These are phyloP conservation scores for Perodicticus potto DNA, from an alignment of 2,797 vertebrate species.

Conservation along the genomic window DNA sequence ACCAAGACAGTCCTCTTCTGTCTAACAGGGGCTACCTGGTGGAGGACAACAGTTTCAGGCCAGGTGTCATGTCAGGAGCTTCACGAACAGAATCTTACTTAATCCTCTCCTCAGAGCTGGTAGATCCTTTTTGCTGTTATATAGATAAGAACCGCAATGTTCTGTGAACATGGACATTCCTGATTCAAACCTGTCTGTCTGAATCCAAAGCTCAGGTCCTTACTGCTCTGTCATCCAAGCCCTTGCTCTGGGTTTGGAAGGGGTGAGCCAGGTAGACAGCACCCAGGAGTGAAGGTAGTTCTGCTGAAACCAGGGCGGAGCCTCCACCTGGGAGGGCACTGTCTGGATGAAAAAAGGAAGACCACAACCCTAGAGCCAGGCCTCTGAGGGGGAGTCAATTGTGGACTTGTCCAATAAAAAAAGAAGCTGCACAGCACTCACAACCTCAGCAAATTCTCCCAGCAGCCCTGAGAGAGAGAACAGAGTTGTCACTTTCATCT, in stretches of 20 bases:
- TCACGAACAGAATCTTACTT: neutral
- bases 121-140: neutral
- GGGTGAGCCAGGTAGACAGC: accelerated
- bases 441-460: neutral
- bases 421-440: neutral
- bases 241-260: neutral
- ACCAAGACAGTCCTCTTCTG: neutral
- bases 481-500: neutral
- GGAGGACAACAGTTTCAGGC: accelerated
- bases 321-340: neutral
- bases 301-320: neutral
- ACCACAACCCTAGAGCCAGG: neutral
- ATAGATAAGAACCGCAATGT: neutral
- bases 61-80: neutral
- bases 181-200: slow-evolving; percentile 13
- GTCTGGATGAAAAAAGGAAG: neutral
- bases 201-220: neutral
- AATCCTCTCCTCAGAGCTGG: slow-evolving; percentile 42
- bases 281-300: neutral
- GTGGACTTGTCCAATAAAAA: neutral
- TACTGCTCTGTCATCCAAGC: neutral
- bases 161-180: neutral
- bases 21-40: neutral
- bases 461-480: neutral
- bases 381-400: neutral